These are phyloP conservation scores for Malurus leucopterus DNA, from an alignment of 2,797 vertebrate species.

Conservation along the genomic window DNA sequence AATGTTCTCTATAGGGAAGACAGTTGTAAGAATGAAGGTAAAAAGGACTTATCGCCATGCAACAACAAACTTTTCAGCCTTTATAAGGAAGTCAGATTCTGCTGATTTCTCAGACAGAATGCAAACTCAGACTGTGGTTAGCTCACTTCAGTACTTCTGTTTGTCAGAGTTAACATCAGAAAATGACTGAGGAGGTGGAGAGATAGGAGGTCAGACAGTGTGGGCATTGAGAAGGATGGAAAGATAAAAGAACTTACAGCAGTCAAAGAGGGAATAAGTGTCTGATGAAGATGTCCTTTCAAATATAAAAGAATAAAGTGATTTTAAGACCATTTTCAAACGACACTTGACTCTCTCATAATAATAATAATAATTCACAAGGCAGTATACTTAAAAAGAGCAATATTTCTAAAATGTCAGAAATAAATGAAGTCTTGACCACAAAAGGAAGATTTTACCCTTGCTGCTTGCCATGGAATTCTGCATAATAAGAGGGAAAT, in stretches of 20 bases:
- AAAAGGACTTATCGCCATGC: background rate
- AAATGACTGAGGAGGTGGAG: conserved; percentile 31
- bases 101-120: background rate
- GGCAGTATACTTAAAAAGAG: background rate
- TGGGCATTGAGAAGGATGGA: background rate
- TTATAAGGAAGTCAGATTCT: background rate
- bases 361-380: background rate
- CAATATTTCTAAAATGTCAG: background rate
- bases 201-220: background rate
- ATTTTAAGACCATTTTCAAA: background rate
- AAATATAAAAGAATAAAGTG: background rate
- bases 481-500: background rate
- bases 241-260: conserved; percentile 18
- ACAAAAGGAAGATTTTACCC: background rate
- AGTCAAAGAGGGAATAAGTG: background rate
- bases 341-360: background rate
- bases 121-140: background rate
- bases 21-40: background rate
- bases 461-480: background rate
- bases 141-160: background rate
- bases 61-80: background rate
- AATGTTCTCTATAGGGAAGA: background rate
- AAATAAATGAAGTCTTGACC: background rate
- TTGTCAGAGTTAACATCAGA: conserved; percentile 22
- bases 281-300: background rate